phyloP scores from a whole-genome alignment of 2,113 vertebrate species.

The Calyptomena viridis region DNA sequence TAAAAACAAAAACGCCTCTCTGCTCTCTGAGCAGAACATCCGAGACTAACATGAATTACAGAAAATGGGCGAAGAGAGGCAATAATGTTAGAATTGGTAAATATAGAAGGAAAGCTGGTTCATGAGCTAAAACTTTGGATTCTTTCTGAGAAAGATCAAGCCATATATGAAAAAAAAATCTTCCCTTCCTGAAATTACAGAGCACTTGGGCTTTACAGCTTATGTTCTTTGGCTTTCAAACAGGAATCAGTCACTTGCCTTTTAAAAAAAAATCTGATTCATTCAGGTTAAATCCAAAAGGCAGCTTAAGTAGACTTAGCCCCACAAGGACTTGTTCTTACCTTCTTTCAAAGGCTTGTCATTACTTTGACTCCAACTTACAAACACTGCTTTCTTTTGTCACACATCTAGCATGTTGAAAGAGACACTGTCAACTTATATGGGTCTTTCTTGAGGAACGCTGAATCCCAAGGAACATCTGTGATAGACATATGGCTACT shows the following conservation, averaged over 20 bases:
- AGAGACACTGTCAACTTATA: slow-evolving; percentile 1
- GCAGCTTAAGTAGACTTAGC: slow-evolving; percentile 19
- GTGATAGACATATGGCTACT: background rate
- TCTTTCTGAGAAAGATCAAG: slow-evolving; percentile 35
- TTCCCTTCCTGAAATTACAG: slow-evolving; percentile 7
- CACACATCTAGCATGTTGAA: background rate
- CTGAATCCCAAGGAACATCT: background rate
- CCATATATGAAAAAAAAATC: background rate
- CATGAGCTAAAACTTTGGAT: slow-evolving; percentile 10
- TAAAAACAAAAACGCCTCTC: slow-evolving; percentile 22
- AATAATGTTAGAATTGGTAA: slow-evolving; percentile 16
- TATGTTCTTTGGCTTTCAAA: slow-evolving; percentile 18
- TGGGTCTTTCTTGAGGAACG: slow-evolving; percentile 16
- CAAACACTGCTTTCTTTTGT: slow-evolving; percentile 25
- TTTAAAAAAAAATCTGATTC: background rate
- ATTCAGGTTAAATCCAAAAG: slow-evolving; percentile 52
- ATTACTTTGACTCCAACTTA: slow-evolving; percentile 26
- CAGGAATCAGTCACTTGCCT: background rate
- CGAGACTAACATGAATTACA: slow-evolving; percentile 4
- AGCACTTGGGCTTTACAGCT: background rate
- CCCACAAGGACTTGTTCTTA: background rate
- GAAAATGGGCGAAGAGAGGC: background rate
- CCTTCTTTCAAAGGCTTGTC: slow-evolving; percentile 13
- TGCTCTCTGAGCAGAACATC: slow-evolving; percentile 28
- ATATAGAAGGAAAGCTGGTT: slow-evolving; percentile 6